phyloP scores from a whole-genome alignment of 1,140 invertebrate genomes.

The Zaprionus ghesquierei region DNA sequence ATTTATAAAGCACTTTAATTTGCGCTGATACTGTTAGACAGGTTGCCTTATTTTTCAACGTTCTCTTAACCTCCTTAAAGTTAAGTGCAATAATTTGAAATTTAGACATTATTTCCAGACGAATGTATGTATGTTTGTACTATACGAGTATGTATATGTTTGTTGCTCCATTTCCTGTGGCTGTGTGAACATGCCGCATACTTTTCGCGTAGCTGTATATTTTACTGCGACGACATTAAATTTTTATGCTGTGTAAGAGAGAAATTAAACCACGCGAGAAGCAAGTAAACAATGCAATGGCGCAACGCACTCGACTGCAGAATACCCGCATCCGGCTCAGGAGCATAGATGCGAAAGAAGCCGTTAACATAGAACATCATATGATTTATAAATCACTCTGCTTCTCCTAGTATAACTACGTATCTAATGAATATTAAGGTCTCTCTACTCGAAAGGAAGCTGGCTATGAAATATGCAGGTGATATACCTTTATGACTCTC shows the following conservation, averaged over 20 bases:
- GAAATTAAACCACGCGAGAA: background rate
- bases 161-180: background rate
- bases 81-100: conserved; percentile 9
- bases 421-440: no score
- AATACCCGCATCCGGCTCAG: no score
- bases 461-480: no score
- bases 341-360: no score
- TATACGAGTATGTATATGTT: background rate
- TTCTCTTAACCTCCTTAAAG: conserved; percentile 8
- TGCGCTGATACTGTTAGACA: background rate
- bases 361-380: no score
- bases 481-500: no score
- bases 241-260: conserved; percentile 26
- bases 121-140: no score
- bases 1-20: background rate
- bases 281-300: background rate
- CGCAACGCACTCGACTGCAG: background rate
- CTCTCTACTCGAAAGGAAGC: no score
- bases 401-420: no score
- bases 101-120: background rate
- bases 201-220: conserved; percentile 18
- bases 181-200: conserved; percentile 4
- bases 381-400: no score
- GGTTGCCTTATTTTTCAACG: background rate
- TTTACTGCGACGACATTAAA: conserved; percentile 9